Base-by-base conservation (phyloP, 1,140 invertebrate genomes). In the Schlechtendalia chinensis region DNA sequence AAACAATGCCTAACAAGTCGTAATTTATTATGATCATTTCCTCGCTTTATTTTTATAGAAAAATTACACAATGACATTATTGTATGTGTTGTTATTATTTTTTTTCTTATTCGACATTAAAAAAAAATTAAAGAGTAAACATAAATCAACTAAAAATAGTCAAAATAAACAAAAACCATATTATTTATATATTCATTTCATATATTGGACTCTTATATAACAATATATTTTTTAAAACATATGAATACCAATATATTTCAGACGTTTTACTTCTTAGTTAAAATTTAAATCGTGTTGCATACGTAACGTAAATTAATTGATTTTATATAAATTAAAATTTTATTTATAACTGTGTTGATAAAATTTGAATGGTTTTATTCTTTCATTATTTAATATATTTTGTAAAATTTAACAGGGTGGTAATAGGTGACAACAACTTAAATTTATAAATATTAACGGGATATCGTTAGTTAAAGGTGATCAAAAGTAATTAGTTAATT, bases 1-100 rank as follows among this genome's bases (percentile, higher is more conserved):
- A 45, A 67, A 67, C 63, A 67, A 67, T 67, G 22, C 63, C 29
- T 45, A 67, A 45, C 4, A 67, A 45, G 39, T 45, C 29, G 19
- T 67, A 67, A 67, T 67, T 67, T 67, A 45, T 67, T 67, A 45
- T 45, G 19, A 67, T 45, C 63, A 45, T 67, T 22, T 67, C 32
- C 32, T 67, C 32, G 14, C 10, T 45, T 32, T 0, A 27, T 45
- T 39, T 39, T 39, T 39, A 67, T n/a, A 39, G 17, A n/a, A 65
- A 39, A 67, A 45, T 14, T 1, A 39, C 11, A 39, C 2, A 67
- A 67, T 65, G 17, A 65, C 29, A 12, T 39, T 39, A 32, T 32
- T n/a, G 32, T 12, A 27, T n/a, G 29, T 61, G n/a, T n/a, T n/a
- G n/a, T 39, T 39, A 4, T 39, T 39, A 39, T 39, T 39, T 39